Percentiles rank a stretch among this genome's conserved stretches.
These are phyloP conservation scores for Rhorus exstirpatorius DNA, from an alignment of 2,888 invertebrate genomes.

Conservation along the genomic window DNA sequence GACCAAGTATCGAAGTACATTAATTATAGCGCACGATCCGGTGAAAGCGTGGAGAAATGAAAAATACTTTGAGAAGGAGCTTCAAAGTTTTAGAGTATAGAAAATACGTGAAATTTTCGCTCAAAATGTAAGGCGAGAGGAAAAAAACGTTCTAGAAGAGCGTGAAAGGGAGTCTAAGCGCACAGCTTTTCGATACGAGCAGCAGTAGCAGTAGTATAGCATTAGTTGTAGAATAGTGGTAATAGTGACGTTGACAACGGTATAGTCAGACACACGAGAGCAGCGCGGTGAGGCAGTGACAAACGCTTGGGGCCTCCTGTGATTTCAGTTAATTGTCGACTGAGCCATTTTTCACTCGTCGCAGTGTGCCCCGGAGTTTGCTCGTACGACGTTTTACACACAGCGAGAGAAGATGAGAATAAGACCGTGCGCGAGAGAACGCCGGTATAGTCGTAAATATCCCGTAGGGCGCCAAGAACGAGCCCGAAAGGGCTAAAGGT, in stretches of 20 bases:
- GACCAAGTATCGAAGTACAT: too few relatives aligned
- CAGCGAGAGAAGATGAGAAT: conserved; percentile 32
- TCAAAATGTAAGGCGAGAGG: too few relatives aligned
- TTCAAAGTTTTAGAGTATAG: too few relatives aligned
- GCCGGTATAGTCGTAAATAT: conserved; percentile 81
- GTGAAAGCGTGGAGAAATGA: too few relatives aligned
- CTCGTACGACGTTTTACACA: conserved; percentile 52
- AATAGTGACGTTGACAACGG: conserved; percentile 39
- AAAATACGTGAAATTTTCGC: too few relatives aligned
- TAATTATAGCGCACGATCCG: too few relatives aligned
- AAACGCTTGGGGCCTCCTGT: conserved; percentile 81
- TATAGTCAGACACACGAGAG: conserved; percentile 51
- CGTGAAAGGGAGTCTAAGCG: too few relatives aligned
- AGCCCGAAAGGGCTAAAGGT: conserved; percentile 81
- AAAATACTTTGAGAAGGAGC: too few relatives aligned
- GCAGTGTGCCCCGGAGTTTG: conserved; percentile 55
- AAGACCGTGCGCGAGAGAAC: conserved; percentile 4
- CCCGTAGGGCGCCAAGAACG: conserved; percentile 77
- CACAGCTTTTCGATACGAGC: background rate
- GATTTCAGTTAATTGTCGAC: conserved; percentile 85
- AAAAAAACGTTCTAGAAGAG: too few relatives aligned
- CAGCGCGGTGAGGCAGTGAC: conserved; percentile 79
- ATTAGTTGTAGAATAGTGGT: conserved; percentile 4
- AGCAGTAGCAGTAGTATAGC: conserved; percentile 1
- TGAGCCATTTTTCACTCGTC: conserved; percentile 83